Base-by-base conservation (phyloP, 1,140 invertebrate species). In the Chionoecetes opilio region DNA sequence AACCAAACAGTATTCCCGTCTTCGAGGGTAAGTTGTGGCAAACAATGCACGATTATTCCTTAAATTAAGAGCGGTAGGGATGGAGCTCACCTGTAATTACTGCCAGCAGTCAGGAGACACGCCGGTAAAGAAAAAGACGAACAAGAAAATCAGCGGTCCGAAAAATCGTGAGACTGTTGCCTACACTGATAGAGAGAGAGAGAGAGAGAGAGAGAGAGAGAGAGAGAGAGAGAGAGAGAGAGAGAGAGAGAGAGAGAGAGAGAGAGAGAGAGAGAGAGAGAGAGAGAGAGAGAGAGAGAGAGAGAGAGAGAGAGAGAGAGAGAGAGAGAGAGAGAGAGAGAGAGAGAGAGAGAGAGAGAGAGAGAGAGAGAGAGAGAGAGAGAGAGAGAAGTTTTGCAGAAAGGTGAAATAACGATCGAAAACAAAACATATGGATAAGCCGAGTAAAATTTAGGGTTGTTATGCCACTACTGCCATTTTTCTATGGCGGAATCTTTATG, bases 181-280 rank as follows among this genome's bases (percentile, higher is more conserved):
- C 46, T 17, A 17, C 0, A 53, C 8, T 2, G 46, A 9, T 0
- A 3, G 46, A 53, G 46, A 75, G 63, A 75, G 63, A 75, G 63
- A 75, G 63, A 75, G 63, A 75, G 63, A 75, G 63, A 75, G 63
- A 75, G 63, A 75, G 63, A 75, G 63, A 75, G 63, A 75, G 63
- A 75, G 63, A 75, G 63, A 75, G 63, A 75, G 63, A 75, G 63
- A 75, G 63, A 75, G 63, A 75, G 63, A 75, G 63, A 75, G 63
- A 75, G 63, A 75, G 63, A 75, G 63, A 75, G 53, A 75, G 53
- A 75, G 53, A 75, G 53, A 75, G 53, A 6, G 53, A 75, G 53
- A 75, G 53, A 75, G 53, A 75, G 53, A 75, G 53, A 75, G 53
- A 75, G 53, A 75, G 53, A 75, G 53, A 75, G 53, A 75, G 53